Percentiles rank a stretch among this genome's conserved stretches.
Conservation (phyloP, 2,113 vertebrate species). For the Eulemur rufifrons region DNA sequence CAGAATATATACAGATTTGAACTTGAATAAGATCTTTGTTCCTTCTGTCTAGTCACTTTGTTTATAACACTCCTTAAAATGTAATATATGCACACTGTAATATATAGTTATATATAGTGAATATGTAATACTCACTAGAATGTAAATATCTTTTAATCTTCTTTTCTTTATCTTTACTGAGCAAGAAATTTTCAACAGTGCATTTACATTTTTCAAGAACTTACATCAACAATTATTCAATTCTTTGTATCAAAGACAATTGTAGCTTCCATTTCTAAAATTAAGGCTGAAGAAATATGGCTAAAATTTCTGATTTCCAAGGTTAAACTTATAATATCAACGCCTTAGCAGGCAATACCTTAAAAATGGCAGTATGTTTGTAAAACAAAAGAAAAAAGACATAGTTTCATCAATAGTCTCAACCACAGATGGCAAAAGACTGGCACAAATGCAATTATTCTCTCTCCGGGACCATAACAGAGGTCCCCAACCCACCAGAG, state of each 20-base stretch:
- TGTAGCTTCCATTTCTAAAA: background rate
- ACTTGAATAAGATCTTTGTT: background rate
- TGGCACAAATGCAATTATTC: background rate
- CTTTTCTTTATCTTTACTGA: background rate
- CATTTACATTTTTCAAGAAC: conserved; percentile 15
- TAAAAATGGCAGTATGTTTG: background rate
- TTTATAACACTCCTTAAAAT: background rate
- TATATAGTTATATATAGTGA: background rate
- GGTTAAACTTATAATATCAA: background rate
- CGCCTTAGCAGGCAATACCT: background rate
- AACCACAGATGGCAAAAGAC: background rate
- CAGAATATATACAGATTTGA: background rate
- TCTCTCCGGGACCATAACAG: background rate
- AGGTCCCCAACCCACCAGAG: background rate
- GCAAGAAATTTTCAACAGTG: background rate
- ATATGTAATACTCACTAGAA: background rate
- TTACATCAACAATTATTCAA: background rate
- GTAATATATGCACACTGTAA: background rate
- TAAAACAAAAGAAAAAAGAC: background rate
- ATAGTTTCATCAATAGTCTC: background rate
- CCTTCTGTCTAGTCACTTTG: background rate
- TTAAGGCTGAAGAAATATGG: background rate
- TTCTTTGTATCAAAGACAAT: background rate
- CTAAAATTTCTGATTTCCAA: background rate
- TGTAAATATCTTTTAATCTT: background rate